Evolutionary conservation across 2,888 invertebrate species (phyloP), one percentile per base, ranked within the genome.

Genomic region (Lasius fuliginosus): DNA sequence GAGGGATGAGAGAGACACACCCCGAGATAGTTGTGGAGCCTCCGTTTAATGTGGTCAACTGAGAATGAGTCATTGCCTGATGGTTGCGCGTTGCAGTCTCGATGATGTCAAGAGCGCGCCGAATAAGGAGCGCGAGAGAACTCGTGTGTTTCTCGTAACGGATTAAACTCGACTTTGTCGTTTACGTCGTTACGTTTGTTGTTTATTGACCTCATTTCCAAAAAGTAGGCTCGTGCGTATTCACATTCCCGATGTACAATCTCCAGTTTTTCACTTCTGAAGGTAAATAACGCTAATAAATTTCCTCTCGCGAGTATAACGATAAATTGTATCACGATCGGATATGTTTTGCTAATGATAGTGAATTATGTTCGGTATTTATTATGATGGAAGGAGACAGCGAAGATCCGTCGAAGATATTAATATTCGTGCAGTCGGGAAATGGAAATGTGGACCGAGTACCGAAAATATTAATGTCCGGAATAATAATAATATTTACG

Each of bases 41-140:
- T 56, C 46, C 69, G 62, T 5, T 86, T 82, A 86, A 40, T 79
- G 58, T 42, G 75, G 30, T 76, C 82, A 88, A 84, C 86, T 86
- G 87, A 75, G 86, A 90, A 86, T 89, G 89, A 90, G 76, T 90
- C 89, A 90, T 75, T 71, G n/a, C n/a, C 53, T 69, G 73, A 60
- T 58, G 68, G 69, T 68, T 67, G 83, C 83, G 83, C 83, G 69
- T 84, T 75, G 75, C 53, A 79, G 84, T 83, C 84, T 67, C 74
- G 86, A 86, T 74, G 73, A 71, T 90, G 89, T 90, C 85, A 90
- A 90, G 87, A 90, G 76, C 85, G 83, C 82, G 33, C 90, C 90
- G 89, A 90, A 90, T 90, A 90, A 90, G 90, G 90, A 89, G 86
- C 79, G 82, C 65, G 73, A 77, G 33, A 77, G 69, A 53, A 82